Evolutionary conservation across 2,113 vertebrate species (phyloP).

Genomic region (human (Homo sapiens)): GRCh38 chr5:35899501-35900000

Average conservation of each 20-base stretch:
- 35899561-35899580: neutral
- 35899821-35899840: neutral
- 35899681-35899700: neutral
- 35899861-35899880: neutral
- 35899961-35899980: slow-evolving; percentile 64
- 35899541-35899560: neutral
- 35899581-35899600: too few relatives aligned
- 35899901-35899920: neutral
- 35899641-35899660: neutral
- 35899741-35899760: neutral
- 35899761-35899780: neutral
- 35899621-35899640: neutral
- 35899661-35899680: neutral
- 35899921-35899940: neutral
- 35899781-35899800: neutral
- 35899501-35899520: neutral
- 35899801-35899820: neutral
- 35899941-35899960: slow-evolving; percentile 69
- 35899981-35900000: slow-evolving; percentile 76
- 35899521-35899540: neutral
- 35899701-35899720: neutral
- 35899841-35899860: neutral
- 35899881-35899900: neutral
- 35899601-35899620: neutral
- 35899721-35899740: neutral